phyloP scores from a whole-genome alignment of 2,888 invertebrate genomes.

The Melinaea menophilus region DNA sequence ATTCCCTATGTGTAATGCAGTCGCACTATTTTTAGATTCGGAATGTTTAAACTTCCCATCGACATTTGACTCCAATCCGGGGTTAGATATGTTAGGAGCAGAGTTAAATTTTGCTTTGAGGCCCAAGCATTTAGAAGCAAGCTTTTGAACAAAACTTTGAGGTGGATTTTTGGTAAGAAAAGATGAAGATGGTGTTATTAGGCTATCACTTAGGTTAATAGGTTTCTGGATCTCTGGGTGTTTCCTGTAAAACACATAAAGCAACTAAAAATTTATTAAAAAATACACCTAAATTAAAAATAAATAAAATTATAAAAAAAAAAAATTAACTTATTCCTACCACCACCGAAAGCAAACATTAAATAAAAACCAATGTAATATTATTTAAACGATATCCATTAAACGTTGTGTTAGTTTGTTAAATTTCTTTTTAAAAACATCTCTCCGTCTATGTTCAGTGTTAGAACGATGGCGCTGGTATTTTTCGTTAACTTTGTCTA shows the following conservation, averaged over 20 bases:
- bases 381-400: slow-evolving; percentile 41
- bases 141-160: slow-evolving; percentile 74
- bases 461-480: not conserved
- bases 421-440: slow-evolving; percentile 47
- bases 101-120: slow-evolving; percentile 72
- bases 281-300: slow-evolving; percentile 38
- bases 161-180: slow-evolving; percentile 66
- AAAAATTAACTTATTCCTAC: slow-evolving; percentile 29
- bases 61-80: slow-evolving; percentile 55
- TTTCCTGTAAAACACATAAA: slow-evolving; percentile 72
- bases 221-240: slow-evolving; percentile 72
- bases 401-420: slow-evolving; percentile 48
- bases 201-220: slow-evolving; percentile 67
- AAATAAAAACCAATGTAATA: slow-evolving; percentile 3
- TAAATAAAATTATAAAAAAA: slow-evolving; percentile 32
- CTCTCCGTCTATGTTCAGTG: slow-evolving; percentile 19
- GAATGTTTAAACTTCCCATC: slow-evolving; percentile 54
- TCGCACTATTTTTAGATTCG: slow-evolving; percentile 54
- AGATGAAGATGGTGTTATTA: slow-evolving; percentile 66
- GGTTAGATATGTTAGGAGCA: slow-evolving; percentile 72
- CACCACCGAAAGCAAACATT: slow-evolving; percentile 39
- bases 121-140: slow-evolving; percentile 76
- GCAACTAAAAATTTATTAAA: slow-evolving; percentile 43
- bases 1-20: slow-evolving; percentile 66
- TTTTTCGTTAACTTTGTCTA: slow-evolving; percentile 10